Base-by-base conservation (phyloP, 2,113 vertebrate species). In the Fukomys damarensis region DNA sequence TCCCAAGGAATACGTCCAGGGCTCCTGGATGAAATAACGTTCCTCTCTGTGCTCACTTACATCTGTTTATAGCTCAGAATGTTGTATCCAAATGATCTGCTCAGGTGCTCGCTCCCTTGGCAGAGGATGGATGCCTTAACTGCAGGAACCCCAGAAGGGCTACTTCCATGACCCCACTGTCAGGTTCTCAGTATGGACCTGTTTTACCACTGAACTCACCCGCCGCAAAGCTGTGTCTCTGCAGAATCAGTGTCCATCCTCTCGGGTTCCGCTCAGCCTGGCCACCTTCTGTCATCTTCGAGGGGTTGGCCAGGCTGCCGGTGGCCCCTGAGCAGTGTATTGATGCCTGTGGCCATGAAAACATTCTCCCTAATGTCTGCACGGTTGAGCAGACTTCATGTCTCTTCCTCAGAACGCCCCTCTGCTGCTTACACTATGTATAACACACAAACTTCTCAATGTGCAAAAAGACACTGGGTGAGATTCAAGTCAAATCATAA, bases 401-500 rank as follows among this genome's bases (percentile, higher is more conserved):
- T 87, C 46, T 91, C 32, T 70, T 77, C 46, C 52, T 52, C 80
- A 58, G 59, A 85, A 43, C 41, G 61, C 41, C 38, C 26, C 28
- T 52, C 59, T 82, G n/a, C n/a, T 77, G 93, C 79, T 83, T 43
- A 93, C 91, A 79, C 79, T 65, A 28, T 58, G 80, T 43, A 38
- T 84, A 77, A 93, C 70, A 94, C 35, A 52, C 70, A 86, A 93
- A 63, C 46, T 85, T 88, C 81, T 86, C 79, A 66, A 58, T 43
- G 85, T 58, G 59, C 81, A 82, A 80, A 95, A 91, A 93, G 66
- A 86, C 82, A 56, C 38, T 96, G 92, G 89, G 86, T 92, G 83
- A 91, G 59, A 96, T 92, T 94, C 94, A 96, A 91, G 88, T 79
- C 85, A 38, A 89, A 86, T 35, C 83, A 94, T 91, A 87, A 93